Conservation (phyloP, 1,140 invertebrate species). For the Trypoxylus dichotomus region DNA sequence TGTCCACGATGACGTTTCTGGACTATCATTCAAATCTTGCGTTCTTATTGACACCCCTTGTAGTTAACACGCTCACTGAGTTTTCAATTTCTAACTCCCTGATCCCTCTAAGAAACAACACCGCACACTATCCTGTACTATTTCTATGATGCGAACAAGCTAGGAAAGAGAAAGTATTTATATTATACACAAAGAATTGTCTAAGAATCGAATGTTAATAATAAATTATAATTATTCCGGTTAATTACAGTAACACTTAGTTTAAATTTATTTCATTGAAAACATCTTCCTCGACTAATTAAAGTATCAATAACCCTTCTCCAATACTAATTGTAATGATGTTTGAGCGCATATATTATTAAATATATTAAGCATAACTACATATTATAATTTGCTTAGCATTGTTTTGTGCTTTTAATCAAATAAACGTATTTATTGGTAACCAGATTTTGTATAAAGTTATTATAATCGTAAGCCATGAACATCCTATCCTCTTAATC, state of each 20-base stretch:
- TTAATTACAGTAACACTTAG: background rate
- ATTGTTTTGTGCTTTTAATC: background rate
- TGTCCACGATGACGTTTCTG: no score
- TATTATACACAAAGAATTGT: no score
- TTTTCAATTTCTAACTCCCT: no score
- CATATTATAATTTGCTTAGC: conserved; percentile 9
- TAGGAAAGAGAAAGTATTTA: no score
- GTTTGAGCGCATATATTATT: conserved; percentile 4
- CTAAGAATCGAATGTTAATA: no score
- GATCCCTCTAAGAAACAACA: no score
- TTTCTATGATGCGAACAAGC: no score
- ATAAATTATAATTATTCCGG: no score
- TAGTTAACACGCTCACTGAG: no score
- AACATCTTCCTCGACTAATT: background rate
- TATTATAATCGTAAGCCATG: background rate
- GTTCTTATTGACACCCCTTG: no score
- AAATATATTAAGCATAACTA: background rate
- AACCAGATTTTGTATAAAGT: background rate
- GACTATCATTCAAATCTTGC: no score
- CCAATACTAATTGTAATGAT: background rate
- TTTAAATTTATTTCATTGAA: background rate
- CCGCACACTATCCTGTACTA: no score
- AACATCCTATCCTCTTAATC: conserved; percentile 25
- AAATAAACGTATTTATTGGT: background rate
- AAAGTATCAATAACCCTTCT: background rate